These are phyloP conservation scores for Hemibagrus wyckioides DNA, from an alignment of 2,113 vertebrate species.

Conservation along the genomic window DNA sequence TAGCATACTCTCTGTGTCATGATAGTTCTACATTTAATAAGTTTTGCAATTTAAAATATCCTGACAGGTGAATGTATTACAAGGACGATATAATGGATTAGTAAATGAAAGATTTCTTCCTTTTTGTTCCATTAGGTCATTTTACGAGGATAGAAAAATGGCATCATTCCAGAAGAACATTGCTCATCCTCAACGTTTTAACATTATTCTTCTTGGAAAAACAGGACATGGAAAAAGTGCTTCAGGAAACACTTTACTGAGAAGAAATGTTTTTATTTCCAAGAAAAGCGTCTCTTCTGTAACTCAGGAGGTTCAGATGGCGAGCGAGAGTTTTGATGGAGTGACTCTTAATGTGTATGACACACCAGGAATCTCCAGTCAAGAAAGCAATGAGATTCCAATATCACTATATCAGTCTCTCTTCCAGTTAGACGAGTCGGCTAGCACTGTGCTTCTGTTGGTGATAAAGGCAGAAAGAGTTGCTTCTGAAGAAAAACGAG, in stretches of 20 bases:
- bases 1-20: too few relatives aligned
- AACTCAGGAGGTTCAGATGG: not conserved
- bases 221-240: not conserved
- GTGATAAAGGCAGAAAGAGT: constrained; percentile 22
- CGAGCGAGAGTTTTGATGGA: not conserved
- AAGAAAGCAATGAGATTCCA: not conserved
- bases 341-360: constrained; percentile 21
- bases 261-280: not conserved
- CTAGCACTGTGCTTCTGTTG: constrained; percentile 16
- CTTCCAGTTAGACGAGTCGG: not conserved
- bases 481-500: not conserved
- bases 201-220: constrained; percentile 24
- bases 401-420: too few relatives aligned
- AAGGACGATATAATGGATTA: too few relatives aligned
- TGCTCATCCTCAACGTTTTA: not conserved
- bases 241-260: constrained; percentile 13
- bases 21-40: too few relatives aligned
- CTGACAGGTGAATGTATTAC: too few relatives aligned
- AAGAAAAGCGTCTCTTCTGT: not conserved
- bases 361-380: constrained; percentile 35
- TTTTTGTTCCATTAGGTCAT: too few relatives aligned
- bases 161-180: too few relatives aligned
- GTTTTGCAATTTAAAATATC: too few relatives aligned
- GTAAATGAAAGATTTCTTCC: too few relatives aligned
- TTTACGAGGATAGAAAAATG: too few relatives aligned